These are phyloP conservation scores for Drosophila nigricruria DNA, from an alignment of 2,888 invertebrate genomes.

Conservation along the genomic window DNA sequence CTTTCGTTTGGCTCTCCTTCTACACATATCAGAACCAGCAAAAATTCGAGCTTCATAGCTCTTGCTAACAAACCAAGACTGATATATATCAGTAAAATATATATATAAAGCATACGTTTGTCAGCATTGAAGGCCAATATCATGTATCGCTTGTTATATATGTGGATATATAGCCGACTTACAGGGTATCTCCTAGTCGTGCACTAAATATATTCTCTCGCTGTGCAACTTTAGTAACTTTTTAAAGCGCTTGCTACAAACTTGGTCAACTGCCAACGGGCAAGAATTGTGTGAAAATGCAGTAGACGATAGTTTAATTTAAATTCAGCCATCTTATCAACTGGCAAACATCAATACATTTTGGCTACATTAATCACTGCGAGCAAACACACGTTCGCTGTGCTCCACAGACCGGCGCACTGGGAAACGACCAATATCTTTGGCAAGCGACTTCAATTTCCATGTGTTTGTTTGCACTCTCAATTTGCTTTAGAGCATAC, in stretches of 20 bases:
- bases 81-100: neutral
- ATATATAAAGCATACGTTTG: neutral
- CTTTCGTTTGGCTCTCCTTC: constrained; percentile 18
- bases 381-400: constrained; percentile 24
- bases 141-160: too few relatives aligned
- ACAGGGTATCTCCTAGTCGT: neutral
- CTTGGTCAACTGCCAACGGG: constrained; percentile 58
- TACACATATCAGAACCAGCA: too few relatives aligned
- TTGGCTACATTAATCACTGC: constrained; percentile 55
- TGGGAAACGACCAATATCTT: constrained; percentile 35
- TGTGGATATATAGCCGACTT: rapidly evolving
- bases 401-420: neutral
- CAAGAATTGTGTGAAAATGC: constrained; percentile 52
- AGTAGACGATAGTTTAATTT: constrained; percentile 56
- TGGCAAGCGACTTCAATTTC: constrained; percentile 54
- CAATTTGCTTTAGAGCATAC: constrained; percentile 40
- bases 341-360: constrained; percentile 56
- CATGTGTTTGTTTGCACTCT: constrained; percentile 59
- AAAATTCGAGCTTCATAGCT: neutral
- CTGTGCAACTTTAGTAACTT: constrained; percentile 59
- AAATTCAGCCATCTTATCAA: constrained; percentile 46
- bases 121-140: neutral
- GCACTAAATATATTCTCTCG: constrained; percentile 11
- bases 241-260: constrained; percentile 49
- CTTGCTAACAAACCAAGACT: neutral